phyloP scores from a whole-genome alignment of 2,797 vertebrate genomes.

The Anableps anableps region DNA sequence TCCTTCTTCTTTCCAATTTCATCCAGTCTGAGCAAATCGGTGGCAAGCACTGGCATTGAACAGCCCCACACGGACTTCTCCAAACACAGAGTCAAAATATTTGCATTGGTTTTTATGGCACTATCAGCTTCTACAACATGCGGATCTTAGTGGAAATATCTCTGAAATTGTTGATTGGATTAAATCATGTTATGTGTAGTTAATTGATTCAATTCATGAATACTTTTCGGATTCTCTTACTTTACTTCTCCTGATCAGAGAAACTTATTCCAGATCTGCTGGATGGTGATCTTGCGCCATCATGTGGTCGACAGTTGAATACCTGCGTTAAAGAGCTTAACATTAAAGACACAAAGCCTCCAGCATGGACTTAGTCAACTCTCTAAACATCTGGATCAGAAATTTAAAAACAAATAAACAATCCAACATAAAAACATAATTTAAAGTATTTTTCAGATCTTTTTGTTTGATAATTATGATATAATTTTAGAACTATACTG shows the following conservation, averaged over 20 bases:
- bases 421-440: background rate
- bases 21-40: background rate
- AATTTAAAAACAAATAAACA: background rate
- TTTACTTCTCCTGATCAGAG: background rate
- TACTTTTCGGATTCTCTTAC: background rate
- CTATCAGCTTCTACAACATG: background rate
- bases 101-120: background rate
- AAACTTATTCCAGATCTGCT: background rate
- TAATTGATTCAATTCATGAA: background rate
- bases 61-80: background rate
- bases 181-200: background rate
- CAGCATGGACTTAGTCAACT: background rate
- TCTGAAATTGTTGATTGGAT: background rate
- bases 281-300: conserved; percentile 9
- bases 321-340: background rate
- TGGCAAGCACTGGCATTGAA: background rate
- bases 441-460: background rate
- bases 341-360: background rate
- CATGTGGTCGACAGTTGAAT: background rate
- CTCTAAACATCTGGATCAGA: background rate
- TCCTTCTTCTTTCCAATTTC: background rate
- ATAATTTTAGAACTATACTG: background rate
- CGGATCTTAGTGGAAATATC: background rate
- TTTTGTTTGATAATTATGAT: background rate
- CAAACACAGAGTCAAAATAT: background rate